phyloP scores from a whole-genome alignment of 2,888 invertebrate genomes.

The Ormyrus thymus region DNA sequence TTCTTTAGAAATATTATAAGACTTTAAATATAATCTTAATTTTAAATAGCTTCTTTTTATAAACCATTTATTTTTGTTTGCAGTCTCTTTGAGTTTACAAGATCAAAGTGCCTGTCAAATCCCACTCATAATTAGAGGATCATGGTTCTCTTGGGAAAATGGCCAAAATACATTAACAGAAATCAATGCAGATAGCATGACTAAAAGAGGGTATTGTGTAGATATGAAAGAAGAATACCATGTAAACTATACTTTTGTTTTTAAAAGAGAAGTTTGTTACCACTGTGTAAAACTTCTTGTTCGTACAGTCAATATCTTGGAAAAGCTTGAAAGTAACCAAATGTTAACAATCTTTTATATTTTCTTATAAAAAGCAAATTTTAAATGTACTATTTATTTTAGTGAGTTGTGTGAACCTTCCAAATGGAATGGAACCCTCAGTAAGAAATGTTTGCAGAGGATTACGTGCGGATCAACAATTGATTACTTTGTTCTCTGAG shows the following conservation, averaged over 20 bases:
- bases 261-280: slow-evolving; percentile 83
- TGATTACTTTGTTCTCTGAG: slow-evolving; percentile 91
- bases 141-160: slow-evolving; percentile 95
- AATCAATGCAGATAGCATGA: slow-evolving; percentile 88
- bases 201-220: slow-evolving; percentile 84
- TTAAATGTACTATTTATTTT: slow-evolving; percentile 54
- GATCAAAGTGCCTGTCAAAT: slow-evolving; percentile 79
- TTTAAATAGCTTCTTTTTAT: no score
- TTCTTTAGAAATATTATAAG: no score
- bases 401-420: slow-evolving; percentile 86
- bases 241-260: slow-evolving; percentile 91
- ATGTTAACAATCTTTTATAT: neutral
- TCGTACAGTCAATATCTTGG: slow-evolving; percentile 90
- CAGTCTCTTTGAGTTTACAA: slow-evolving; percentile 40
- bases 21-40: no score
- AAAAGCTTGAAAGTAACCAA: slow-evolving; percentile 88
- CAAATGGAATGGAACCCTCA: slow-evolving; percentile 80
- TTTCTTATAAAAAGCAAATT: slow-evolving; percentile 8
- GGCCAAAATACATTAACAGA: slow-evolving; percentile 89
- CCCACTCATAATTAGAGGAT: slow-evolving; percentile 86
- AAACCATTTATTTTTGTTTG: slow-evolving; percentile 8
- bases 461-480: slow-evolving; percentile 86
- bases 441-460: slow-evolving; percentile 86
- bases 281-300: slow-evolving; percentile 90
- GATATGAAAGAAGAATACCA: slow-evolving; percentile 84